These are phyloP conservation scores for Boleophthalmus pectinirostris DNA, from an alignment of 2,113 vertebrate species.

Conservation along the genomic window DNA sequence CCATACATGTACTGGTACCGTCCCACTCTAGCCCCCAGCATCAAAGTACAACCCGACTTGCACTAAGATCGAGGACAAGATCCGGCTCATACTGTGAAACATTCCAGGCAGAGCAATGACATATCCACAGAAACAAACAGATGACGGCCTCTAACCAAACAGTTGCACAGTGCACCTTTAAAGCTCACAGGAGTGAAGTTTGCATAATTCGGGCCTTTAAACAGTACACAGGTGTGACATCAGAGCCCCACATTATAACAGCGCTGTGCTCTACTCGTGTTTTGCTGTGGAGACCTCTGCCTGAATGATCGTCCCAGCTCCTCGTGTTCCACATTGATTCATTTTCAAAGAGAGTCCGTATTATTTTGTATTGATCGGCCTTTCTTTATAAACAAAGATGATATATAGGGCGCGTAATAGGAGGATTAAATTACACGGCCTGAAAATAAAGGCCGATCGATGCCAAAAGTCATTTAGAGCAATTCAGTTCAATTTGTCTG, in stretches of 20 bases:
- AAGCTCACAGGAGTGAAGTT: too few relatives aligned
- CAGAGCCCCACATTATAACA: background rate
- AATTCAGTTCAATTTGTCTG: conserved; percentile 54
- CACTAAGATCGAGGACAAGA: too few relatives aligned
- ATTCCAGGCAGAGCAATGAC: too few relatives aligned
- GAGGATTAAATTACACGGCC: conserved; percentile 57
- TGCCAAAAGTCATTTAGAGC: conserved; percentile 55
- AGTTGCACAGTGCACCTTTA: too few relatives aligned
- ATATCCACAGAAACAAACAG: too few relatives aligned
- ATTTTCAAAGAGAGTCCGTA: conserved; percentile 49
- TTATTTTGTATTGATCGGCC: conserved; percentile 56
- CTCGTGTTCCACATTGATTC: conserved; percentile 52
- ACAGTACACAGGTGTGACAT: too few relatives aligned
- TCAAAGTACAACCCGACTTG: too few relatives aligned
- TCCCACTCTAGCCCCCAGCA: too few relatives aligned
- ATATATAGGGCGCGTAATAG: conserved; percentile 58
- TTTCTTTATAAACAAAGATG: conserved; percentile 67
- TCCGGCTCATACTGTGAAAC: too few relatives aligned
- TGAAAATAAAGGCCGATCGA: conserved; percentile 55
- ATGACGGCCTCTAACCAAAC: too few relatives aligned
- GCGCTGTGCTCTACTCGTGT: background rate
- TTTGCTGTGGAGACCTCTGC: conserved; percentile 41
- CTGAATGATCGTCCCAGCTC: conserved; percentile 52
- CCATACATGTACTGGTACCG: too few relatives aligned
- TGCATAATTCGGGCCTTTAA: too few relatives aligned